Conservation (phyloP, 2,797 vertebrate species). For the Molossus alvarezi region DNA sequence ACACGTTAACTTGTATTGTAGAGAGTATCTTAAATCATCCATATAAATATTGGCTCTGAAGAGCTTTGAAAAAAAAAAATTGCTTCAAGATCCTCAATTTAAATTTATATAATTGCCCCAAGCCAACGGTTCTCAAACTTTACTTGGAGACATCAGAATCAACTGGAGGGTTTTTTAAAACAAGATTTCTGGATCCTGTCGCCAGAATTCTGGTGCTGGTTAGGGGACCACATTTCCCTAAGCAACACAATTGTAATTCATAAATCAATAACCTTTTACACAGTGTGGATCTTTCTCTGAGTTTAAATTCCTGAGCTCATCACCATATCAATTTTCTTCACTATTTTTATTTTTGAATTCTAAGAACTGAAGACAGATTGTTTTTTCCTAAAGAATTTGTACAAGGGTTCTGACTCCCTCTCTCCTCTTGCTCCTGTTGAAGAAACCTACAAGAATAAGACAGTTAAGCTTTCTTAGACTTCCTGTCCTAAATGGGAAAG, state of each 20-base stretch:
- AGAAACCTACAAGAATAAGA: not conserved
- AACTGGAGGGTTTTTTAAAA: not conserved
- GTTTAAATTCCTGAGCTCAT: constrained; percentile 39
- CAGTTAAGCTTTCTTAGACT: not conserved
- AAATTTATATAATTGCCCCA: constrained; percentile 15
- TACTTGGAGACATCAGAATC: not conserved
- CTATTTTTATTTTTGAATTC: constrained; percentile 62
- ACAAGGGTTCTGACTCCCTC: not conserved
- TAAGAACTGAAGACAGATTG: not conserved
- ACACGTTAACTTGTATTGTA: constrained; percentile 26
- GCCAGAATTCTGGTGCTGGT: not conserved
- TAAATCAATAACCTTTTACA: constrained; percentile 15
- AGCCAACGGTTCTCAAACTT: not conserved
- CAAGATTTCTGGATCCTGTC: not conserved
- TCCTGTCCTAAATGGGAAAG: not conserved
- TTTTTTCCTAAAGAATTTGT: constrained; percentile 23
- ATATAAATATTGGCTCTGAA: not conserved
- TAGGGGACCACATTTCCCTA: not conserved
- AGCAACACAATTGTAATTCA: constrained; percentile 22
- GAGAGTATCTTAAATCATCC: constrained; percentile 1
- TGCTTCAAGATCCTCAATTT: not conserved
- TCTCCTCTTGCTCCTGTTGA: constrained; percentile 6
- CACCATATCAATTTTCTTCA: not conserved
- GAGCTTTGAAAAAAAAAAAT: constrained; percentile 12
- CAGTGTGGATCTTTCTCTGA: not conserved